Conservation (phyloP, 1,140 invertebrate species). For the Leguminivora glycinivorella region DNA sequence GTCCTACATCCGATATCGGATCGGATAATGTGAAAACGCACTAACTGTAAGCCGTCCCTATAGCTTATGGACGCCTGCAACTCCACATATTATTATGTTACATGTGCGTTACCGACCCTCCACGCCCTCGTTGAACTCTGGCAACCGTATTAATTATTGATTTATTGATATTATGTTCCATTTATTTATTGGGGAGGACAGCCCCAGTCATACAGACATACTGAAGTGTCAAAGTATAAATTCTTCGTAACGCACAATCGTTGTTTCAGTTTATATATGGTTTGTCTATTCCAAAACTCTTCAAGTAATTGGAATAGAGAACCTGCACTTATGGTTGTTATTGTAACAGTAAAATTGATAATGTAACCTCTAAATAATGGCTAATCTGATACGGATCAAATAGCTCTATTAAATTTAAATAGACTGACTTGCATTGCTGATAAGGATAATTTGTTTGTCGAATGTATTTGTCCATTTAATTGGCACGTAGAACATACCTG, state of each 20-base stretch:
- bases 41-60: too few species aligned
- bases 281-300: not conserved
- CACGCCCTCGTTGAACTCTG: too few species aligned
- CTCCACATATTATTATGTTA: too few species aligned
- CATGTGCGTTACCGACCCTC: too few species aligned
- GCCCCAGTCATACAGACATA: too few species aligned
- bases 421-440: not conserved
- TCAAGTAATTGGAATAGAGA: not conserved
- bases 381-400: slow-evolving; percentile 17
- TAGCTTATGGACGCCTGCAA: too few species aligned
- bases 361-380: not conserved
- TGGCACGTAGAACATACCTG: too few species aligned
- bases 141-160: too few species aligned
- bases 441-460: not conserved
- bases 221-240: not conserved
- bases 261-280: not conserved
- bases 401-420: slow-evolving; percentile 29
- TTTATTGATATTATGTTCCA: too few species aligned
- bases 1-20: too few species aligned
- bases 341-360: slow-evolving; percentile 11
- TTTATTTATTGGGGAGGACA: too few species aligned
- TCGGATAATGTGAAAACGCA: too few species aligned
- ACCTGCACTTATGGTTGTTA: not conserved
- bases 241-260: not conserved
- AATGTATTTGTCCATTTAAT: not conserved